These are phyloP conservation scores for Pygoscelis antarcticus DNA, from an alignment of 2,113 vertebrate genomes.

Conservation along the genomic window DNA sequence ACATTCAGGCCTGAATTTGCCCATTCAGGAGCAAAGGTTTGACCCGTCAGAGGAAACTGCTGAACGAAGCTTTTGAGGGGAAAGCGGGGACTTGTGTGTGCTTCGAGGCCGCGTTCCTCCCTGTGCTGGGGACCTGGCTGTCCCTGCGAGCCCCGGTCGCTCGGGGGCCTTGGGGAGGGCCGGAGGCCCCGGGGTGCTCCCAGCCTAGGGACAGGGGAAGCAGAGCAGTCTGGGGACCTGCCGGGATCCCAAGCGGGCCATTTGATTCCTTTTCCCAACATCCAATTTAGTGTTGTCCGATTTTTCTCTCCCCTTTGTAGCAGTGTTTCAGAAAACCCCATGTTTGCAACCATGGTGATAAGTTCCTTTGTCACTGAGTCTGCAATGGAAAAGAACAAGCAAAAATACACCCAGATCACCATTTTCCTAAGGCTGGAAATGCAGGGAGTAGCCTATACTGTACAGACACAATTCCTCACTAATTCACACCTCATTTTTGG, in stretches of 20 bases:
- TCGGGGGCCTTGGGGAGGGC: neutral
- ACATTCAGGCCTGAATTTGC: conserved; percentile 55
- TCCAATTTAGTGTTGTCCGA: neutral
- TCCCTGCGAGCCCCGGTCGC: rapidly evolving
- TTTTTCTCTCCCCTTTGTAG: neutral
- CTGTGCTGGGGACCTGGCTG: rapidly evolving
- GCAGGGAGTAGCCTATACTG: too few species aligned
- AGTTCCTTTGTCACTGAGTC: neutral
- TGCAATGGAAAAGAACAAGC: neutral
- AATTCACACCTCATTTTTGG: neutral
- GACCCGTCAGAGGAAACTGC: neutral
- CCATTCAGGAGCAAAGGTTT: conserved; percentile 21
- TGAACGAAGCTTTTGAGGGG: conserved; percentile 30
- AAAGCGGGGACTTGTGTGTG: rapidly evolving
- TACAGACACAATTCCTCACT: neutral
- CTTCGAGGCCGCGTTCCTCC: neutral
- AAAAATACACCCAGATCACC: neutral
- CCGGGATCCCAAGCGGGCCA: rapidly evolving
- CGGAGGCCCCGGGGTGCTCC: rapidly evolving
- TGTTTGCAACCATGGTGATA: neutral
- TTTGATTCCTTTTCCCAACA: neutral
- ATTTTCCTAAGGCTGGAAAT: neutral
- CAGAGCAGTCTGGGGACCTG: neutral
- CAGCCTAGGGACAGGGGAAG: neutral
- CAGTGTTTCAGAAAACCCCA: neutral